Evolutionary conservation across 2,888 invertebrate genomes (phyloP).

Genomic region (Abrostola tripartita): DNA sequence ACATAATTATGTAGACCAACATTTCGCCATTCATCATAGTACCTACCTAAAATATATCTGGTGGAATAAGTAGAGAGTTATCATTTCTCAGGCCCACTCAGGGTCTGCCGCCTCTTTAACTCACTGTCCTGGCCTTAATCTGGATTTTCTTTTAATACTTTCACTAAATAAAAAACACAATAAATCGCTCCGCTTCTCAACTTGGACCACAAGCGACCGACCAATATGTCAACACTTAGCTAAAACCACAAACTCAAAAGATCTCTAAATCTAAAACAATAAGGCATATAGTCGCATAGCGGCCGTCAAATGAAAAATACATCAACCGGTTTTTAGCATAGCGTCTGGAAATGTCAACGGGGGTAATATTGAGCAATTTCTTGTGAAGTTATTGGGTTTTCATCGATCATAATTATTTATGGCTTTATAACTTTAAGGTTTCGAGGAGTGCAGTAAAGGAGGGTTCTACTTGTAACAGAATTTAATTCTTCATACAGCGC

Average conservation of each 20-base stretch:
- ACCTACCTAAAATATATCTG: too few species aligned
- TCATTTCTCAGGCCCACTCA: too few species aligned
- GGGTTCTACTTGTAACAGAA: too few species aligned
- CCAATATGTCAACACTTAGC: slow-evolving; percentile 39
- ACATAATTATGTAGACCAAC: too few species aligned
- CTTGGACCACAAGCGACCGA: slow-evolving; percentile 10
- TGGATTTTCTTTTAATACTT: too few species aligned
- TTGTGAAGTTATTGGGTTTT: slow-evolving; percentile 32
- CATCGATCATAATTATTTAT: slow-evolving; percentile 32
- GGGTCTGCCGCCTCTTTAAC: too few species aligned
- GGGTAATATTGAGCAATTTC: slow-evolving; percentile 37
- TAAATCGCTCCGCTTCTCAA: slow-evolving; percentile 12
- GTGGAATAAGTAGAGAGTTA: too few species aligned
- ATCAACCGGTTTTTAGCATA: slow-evolving; percentile 31
- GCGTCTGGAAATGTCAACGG: slow-evolving; percentile 44
- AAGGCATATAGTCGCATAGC: slow-evolving; percentile 25
- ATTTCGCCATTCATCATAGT: too few species aligned
- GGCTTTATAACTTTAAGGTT: background rate
- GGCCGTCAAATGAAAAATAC: slow-evolving; percentile 21
- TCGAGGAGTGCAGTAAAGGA: too few species aligned
- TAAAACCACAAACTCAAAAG: background rate
- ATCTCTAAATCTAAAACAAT: slow-evolving; percentile 9
- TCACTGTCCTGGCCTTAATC: slow-evolving; percentile 1
- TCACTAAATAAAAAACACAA: too few species aligned
- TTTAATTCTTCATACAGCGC: too few species aligned